Base-by-base conservation (phyloP, 1,140 invertebrate species). In the Limonius californicus region DNA sequence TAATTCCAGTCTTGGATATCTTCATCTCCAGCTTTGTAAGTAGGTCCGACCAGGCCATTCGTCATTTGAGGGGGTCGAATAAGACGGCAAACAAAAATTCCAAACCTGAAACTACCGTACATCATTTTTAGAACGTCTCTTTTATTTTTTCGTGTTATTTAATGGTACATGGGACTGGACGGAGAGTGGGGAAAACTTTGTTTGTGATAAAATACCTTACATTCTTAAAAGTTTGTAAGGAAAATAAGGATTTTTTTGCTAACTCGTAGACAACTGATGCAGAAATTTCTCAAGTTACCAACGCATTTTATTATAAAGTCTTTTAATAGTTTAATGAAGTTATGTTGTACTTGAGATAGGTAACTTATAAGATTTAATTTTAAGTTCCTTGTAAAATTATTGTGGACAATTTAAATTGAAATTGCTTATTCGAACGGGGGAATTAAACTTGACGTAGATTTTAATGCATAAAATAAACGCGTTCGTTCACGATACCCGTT, bases 21-120 rank as follows among this genome's bases (percentile, higher is more conserved):
- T 69, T 63, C 66, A 69, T 69, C 67, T 69, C 19, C 14, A 14
- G 27, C 65, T 69, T 69, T 69, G 67, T 68, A 60, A 30, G 56
- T 69, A 57, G 55, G 65, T 67, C 61, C 23, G 62, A 39, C 56
- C 30, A 57, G 27, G 54, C 53, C 67, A 59, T 69, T 57, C 56
- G 55, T 69, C 67, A 69, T 67, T 67, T 66, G 50, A 45, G 62
- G 61, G 59, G 67, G 59, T 63, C 67, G 47, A 58, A 27, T 21
- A 7, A 30, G 14, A 19, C 21, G 18, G 35, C 18, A 39, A 35
- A 65, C 12, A 62, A 67, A 59, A 65, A 69, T 66, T 69, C 62
- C 67, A 56, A 62, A 55, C 47, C 59, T 57, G 32, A 55, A 32
- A 21, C 20, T 35, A 20, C 50, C 59, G 50, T 60, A 14, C 59